Base-by-base conservation (phyloP, 2,888 invertebrate genomes). In the Odontomyia ornata region DNA sequence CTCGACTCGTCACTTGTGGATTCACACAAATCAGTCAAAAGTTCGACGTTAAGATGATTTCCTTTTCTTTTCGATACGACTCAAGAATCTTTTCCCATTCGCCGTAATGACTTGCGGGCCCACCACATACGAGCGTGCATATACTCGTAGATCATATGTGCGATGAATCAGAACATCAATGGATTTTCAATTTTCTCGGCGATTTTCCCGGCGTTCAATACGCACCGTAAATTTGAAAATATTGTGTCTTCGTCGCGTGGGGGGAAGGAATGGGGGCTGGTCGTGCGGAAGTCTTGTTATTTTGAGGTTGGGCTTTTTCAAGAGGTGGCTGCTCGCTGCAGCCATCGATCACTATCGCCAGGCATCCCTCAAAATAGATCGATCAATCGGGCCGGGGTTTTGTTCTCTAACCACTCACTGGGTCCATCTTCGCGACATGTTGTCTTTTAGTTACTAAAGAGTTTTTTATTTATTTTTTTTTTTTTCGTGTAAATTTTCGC, bases 111-210 rank as follows among this genome's bases (percentile, higher is more conserved):
- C 52, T 52, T n/a, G 52, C 52, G 7, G 18, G n/a, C 60, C n/a
- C n/a, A 7, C 60, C 60, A 25, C 60, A 25, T 25, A 60, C 25
- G 25, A 23, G 60, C 25, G 25, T 23, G 25, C 60, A 60, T 60
- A 52, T 52, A n/a, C n/a, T n/a, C 15, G 62, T 23, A 67, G 67
- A 67, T 67, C 67, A 67, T 67, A 36, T 36, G 46, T 69, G 30
- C 23, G 69, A 69, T 73, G 60, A 73, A 73, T 73, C 73, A 73
- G 52, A 52, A 73, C 73, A 36, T 60, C 60, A 73, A 73, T 73
- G 23, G 60, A 13, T 60, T 73, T 73, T 73, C 73, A 57, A 57
- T 73, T 73, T 73, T 18, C 67, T 21, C 25, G n/a, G 25, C 69
- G 11, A 46, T 69, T 47, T 64, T 64, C 64, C 64, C 64, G 64